Evolutionary conservation across 2,888 invertebrate species (phyloP).

Genomic region (Chaetoderma sp.): DNA sequence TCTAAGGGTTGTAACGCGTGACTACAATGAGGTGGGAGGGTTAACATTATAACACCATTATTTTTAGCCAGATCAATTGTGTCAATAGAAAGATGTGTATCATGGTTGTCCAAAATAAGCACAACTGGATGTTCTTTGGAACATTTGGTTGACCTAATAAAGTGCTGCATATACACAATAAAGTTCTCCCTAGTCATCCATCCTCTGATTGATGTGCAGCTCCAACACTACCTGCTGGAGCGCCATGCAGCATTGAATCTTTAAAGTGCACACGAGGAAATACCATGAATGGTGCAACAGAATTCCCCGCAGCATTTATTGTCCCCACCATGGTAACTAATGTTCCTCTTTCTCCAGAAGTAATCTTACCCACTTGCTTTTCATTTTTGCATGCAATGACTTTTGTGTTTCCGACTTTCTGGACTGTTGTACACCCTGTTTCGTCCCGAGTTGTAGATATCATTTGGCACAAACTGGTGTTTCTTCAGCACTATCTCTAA

Average conservation of each 20-base stretch:
- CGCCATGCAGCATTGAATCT: constrained; percentile 8
- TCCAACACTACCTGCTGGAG: constrained; percentile 19
- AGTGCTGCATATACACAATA: not conserved
- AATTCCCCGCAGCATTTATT: too few relatives aligned
- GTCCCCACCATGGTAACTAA: too few relatives aligned
- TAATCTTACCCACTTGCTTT: too few relatives aligned
- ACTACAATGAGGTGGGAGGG: constrained; percentile 32
- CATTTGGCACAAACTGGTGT: too few relatives aligned
- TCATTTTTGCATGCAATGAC: too few relatives aligned
- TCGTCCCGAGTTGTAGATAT: too few relatives aligned
- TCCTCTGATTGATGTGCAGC: constrained; percentile 11
- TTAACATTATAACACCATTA: constrained; percentile 33
- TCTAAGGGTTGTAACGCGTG: constrained; percentile 30
- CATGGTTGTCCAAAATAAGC: constrained; percentile 25
- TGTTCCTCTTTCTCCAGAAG: too few relatives aligned
- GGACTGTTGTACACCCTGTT: too few relatives aligned
- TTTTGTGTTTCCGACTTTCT: too few relatives aligned
- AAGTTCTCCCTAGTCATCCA: constrained; percentile 30
- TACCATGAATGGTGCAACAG: too few relatives aligned
- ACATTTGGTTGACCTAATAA: not conserved
- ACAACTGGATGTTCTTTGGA: not conserved
- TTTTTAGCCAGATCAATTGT: constrained; percentile 17
- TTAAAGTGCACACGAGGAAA: not conserved
- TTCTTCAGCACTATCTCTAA: too few relatives aligned
- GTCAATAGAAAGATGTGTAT: constrained; percentile 23